Percentiles rank a stretch among this genome's conserved stretches.
Evolutionary conservation across 2,888 invertebrate genomes (phyloP).

Genomic region (Apotomis betuletana): DNA sequence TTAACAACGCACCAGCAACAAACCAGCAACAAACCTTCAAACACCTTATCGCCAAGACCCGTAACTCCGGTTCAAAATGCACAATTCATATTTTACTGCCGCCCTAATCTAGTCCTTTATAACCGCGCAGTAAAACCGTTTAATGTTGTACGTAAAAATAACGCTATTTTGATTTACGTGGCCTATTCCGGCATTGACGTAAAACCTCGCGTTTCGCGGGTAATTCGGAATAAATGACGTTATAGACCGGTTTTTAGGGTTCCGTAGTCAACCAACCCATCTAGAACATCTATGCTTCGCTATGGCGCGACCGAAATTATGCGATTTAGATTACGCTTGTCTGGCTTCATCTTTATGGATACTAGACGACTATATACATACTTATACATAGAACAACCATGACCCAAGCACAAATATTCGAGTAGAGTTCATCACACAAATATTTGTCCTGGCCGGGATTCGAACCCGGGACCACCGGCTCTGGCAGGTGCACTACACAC

Average conservation of each 20-base stretch:
- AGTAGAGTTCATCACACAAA: too few relatives aligned
- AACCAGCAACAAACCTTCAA: background rate
- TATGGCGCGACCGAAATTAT: too few relatives aligned
- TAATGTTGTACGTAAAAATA: conserved; percentile 41
- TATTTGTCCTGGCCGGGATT: too few relatives aligned
- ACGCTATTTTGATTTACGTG: conserved; percentile 36
- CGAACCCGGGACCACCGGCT: too few relatives aligned
- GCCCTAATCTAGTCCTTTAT: conserved; percentile 43
- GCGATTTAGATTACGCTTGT: too few relatives aligned
- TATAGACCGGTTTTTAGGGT: background rate
- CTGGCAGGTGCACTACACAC: too few relatives aligned
- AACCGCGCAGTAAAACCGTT: conserved; percentile 39
- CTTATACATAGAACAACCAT: too few relatives aligned
- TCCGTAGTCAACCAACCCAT: too few relatives aligned
- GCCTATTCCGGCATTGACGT: conserved; percentile 36
- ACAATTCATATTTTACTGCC: conserved; percentile 40
- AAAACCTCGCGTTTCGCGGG: conserved; percentile 11
- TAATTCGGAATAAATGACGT: conserved; percentile 24
- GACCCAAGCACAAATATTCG: too few relatives aligned
- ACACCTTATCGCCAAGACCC: conserved; percentile 16
- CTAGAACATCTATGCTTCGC: too few relatives aligned
- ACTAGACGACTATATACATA: too few relatives aligned
- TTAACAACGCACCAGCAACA: background rate
- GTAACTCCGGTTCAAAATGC: conserved; percentile 32
- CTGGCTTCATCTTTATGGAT: too few relatives aligned